Evolutionary conservation across 2,113 vertebrate genomes (phyloP).

Genomic region (Echinops telfairi): DNA sequence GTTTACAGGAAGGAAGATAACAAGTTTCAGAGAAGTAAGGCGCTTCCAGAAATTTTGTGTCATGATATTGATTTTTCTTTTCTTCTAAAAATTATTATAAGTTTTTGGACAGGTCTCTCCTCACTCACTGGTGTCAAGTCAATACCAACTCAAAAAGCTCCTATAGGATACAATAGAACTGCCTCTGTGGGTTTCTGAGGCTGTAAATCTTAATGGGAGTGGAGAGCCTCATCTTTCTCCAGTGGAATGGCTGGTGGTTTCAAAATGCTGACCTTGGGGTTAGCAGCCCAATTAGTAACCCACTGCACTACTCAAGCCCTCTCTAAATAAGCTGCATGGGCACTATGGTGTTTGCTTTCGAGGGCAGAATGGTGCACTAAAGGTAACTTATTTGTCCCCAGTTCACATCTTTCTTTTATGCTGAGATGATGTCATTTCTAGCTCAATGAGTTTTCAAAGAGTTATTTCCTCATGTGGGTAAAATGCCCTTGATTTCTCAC

Average conservation of each 20-base stretch:
- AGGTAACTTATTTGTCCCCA: background rate
- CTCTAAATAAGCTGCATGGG: fast-evolving
- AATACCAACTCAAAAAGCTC: too few relatives aligned
- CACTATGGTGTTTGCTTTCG: background rate
- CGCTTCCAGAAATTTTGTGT: background rate
- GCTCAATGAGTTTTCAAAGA: background rate
- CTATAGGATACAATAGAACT: too few relatives aligned
- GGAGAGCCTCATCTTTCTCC: too few relatives aligned
- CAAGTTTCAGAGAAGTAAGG: background rate
- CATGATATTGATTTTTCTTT: background rate
- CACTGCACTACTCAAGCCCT: background rate
- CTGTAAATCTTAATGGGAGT: too few relatives aligned
- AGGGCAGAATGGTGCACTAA: background rate
- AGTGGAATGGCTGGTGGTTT: too few relatives aligned
- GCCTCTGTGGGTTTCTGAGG: too few relatives aligned
- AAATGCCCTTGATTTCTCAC: slow-evolving; percentile 18
- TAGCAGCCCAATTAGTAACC: too few relatives aligned
- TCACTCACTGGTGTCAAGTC: too few relatives aligned
- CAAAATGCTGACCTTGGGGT: too few relatives aligned
- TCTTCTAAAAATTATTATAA: background rate
- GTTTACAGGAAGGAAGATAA: background rate
- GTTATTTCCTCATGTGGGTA: background rate
- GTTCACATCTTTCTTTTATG: background rate
- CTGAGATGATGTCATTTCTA: background rate
- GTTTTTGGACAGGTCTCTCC: too few relatives aligned